Conservation (phyloP, 2,113 vertebrate genomes). For the Ceyx melanurus region DNA sequence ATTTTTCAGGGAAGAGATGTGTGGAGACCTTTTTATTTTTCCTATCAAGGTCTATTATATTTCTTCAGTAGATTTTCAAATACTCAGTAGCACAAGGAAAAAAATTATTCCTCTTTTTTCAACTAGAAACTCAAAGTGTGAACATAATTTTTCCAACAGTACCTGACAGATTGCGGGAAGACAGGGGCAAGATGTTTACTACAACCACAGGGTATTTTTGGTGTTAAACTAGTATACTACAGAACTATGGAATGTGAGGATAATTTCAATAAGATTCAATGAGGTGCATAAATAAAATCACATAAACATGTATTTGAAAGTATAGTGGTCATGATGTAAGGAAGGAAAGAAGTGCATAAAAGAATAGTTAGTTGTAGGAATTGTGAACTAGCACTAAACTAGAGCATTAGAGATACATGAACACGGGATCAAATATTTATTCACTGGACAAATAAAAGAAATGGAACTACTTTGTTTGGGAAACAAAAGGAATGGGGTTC, state of each 20-base stretch:
- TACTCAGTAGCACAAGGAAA: background rate
- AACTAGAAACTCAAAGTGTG: background rate
- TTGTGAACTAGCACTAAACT: background rate
- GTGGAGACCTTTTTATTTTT: background rate
- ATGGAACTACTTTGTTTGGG: background rate
- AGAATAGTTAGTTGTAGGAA: background rate
- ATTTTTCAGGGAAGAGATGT: background rate
- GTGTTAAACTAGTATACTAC: background rate
- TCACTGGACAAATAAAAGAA: background rate
- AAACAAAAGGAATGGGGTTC: background rate
- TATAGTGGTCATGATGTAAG: background rate
- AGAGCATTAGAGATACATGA: background rate
- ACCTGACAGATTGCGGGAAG: background rate
- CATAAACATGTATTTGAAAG: background rate
- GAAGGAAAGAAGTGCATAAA: rapidly evolving
- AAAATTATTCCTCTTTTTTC: background rate
- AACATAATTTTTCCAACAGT: background rate
- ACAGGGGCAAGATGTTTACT: background rate
- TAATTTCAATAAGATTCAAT: background rate
- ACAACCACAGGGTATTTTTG: background rate
- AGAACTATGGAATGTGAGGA: background rate
- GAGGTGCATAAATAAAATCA: background rate
- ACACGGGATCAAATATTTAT: background rate
- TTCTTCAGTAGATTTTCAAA: background rate
- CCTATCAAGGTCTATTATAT: background rate